Evolutionary conservation across 1,140 invertebrate genomes (phyloP).

Genomic region (Thaumetopoea pityocampa): DNA sequence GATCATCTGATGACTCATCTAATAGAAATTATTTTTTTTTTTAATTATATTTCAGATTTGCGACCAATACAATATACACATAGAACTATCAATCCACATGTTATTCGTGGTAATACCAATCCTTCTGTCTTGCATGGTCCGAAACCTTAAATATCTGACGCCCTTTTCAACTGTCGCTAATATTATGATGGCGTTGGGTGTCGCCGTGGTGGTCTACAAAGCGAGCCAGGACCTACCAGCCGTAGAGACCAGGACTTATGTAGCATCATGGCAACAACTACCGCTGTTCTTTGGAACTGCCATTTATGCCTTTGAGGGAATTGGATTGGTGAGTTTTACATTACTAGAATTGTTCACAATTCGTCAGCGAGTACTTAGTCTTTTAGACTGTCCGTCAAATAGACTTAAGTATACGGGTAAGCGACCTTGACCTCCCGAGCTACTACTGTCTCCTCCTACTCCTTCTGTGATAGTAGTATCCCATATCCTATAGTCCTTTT

Average conservation of each 20-base stretch:
- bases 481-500: too few relatives aligned
- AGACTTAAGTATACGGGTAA: too few relatives aligned
- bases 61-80: constrained; percentile 76
- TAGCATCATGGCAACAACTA: constrained; percentile 77
- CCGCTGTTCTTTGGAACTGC: constrained; percentile 87
- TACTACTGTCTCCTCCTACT: too few relatives aligned
- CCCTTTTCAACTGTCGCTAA: constrained; percentile 86
- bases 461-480: too few relatives aligned
- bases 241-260: constrained; percentile 70
- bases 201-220: constrained; percentile 83
- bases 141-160: constrained; percentile 85
- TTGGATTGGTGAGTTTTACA: constrained; percentile 80
- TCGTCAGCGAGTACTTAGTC: too few relatives aligned
- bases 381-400: too few relatives aligned
- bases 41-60: constrained; percentile 77
- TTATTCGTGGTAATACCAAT: constrained; percentile 83
- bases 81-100: constrained; percentile 83
- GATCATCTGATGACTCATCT: too few relatives aligned
- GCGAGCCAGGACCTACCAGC: constrained; percentile 81
- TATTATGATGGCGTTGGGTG: constrained; percentile 80
- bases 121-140: constrained; percentile 83
- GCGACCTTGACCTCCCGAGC: too few relatives aligned
- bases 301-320: constrained; percentile 88
- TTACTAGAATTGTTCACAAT: background rate
- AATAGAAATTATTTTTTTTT: too few relatives aligned